These are phyloP conservation scores for Bilobella aurantiaca DNA, from an alignment of 1,140 invertebrate genomes.

Conservation along the genomic window DNA sequence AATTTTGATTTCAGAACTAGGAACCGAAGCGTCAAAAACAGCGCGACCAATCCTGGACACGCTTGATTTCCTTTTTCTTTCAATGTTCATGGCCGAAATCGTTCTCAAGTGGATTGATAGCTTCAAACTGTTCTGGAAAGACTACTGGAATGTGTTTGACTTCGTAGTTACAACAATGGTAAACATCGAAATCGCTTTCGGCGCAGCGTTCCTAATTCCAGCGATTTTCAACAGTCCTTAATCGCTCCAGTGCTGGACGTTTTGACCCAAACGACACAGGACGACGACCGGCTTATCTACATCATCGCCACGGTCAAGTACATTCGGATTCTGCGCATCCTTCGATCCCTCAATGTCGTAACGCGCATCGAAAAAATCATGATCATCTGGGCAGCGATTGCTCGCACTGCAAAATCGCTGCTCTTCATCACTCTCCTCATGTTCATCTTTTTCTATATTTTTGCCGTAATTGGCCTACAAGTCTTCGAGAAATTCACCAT, in stretches of 20 bases:
- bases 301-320: constrained; percentile 26
- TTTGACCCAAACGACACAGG: constrained; percentile 5
- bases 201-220: background rate
- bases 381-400: constrained; percentile 33
- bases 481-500: constrained; percentile 31
- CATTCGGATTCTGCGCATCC: constrained; percentile 34
- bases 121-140: constrained; percentile 36
- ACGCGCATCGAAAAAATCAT: constrained; percentile 35
- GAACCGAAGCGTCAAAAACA: background rate
- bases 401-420: constrained; percentile 23
- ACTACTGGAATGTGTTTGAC: constrained; percentile 37
- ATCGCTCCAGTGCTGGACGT: constrained; percentile 28
- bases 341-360: constrained; percentile 36
- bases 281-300: background rate
- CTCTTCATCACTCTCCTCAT: constrained; percentile 35
- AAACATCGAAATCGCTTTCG: background rate
- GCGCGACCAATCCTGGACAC: constrained; percentile 18
- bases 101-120: constrained; percentile 36
- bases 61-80: constrained; percentile 35
- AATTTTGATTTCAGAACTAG: background rate
- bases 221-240: constrained; percentile 22
- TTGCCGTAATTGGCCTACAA: constrained; percentile 35
- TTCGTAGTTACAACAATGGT: constrained; percentile 26
- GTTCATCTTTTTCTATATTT: constrained; percentile 36
- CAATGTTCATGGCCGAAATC: constrained; percentile 36